These are phyloP conservation scores for Hiodon tergisus DNA, from an alignment of 2,113 vertebrate genomes.

Conservation along the genomic window DNA sequence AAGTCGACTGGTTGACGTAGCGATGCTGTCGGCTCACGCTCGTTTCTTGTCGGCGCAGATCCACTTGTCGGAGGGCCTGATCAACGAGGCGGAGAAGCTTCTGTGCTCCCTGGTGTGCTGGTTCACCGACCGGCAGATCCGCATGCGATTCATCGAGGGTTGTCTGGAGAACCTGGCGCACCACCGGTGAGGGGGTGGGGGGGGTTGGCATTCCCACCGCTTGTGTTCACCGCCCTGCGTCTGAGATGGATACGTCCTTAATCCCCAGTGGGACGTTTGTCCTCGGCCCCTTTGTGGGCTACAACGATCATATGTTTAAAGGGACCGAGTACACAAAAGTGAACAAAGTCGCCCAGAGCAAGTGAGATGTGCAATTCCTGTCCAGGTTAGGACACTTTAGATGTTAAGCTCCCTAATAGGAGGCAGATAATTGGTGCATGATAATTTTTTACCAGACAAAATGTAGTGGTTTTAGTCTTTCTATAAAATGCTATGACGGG, in stretches of 20 bases:
- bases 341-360: no score
- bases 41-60: conserved; percentile 59
- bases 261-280: no score
- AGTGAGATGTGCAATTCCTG: no score
- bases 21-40: no score
- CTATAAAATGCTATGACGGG: no score
- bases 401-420: no score
- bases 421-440: no score
- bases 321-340: not conserved
- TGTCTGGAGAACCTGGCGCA: conserved; percentile 97
- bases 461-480: no score
- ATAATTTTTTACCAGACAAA: no score
- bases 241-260: not conserved
- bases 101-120: conserved; percentile 96
- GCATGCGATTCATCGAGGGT: conserved; percentile 98
- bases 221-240: not conserved
- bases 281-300: no score
- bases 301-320: not conserved
- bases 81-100: conserved; percentile 97
- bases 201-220: not conserved
- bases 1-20: no score
- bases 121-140: conserved; percentile 98
- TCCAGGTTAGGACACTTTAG: no score
- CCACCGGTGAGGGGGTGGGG: conserved; percentile 73
- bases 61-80: conserved; percentile 95